Conservation (phyloP, 2,888 invertebrate species). For the Acanthoscelides obtectus region DNA sequence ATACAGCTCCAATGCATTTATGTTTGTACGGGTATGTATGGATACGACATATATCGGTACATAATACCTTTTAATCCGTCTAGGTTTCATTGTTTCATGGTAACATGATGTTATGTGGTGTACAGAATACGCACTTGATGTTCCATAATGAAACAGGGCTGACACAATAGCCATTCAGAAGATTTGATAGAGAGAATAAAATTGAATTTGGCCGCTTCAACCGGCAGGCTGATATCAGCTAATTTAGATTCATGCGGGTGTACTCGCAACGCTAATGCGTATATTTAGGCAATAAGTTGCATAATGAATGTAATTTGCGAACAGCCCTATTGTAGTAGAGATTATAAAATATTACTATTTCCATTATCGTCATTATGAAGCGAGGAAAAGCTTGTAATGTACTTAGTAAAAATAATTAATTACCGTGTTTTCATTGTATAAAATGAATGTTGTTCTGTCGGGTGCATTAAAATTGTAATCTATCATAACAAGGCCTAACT, state of each 20-base stretch:
- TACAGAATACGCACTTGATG: neutral
- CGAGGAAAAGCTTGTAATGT: neutral
- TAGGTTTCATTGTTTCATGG: neutral
- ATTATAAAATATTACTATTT: neutral
- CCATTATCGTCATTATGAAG: neutral
- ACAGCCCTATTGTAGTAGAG: neutral
- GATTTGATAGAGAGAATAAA: neutral
- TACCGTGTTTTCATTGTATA: neutral
- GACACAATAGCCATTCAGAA: neutral
- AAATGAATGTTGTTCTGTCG: neutral
- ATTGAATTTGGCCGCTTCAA: neutral
- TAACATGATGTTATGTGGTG: neutral
- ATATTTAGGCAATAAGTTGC: neutral
- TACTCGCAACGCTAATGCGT: neutral
- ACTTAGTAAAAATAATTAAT: neutral
- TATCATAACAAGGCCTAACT: neutral
- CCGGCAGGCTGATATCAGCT: neutral
- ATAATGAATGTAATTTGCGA: neutral
- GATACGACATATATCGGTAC: neutral
- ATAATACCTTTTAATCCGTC: neutral
- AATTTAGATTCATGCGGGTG: neutral
- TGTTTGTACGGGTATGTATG: too few relatives aligned
- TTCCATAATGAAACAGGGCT: neutral
- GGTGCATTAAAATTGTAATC: neutral
- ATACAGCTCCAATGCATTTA: too few relatives aligned